Percentiles rank a stretch among this genome's conserved stretches.
Evolutionary conservation across 2,888 invertebrate species (phyloP).

Genomic region (Netelia fuscicornis): DNA sequence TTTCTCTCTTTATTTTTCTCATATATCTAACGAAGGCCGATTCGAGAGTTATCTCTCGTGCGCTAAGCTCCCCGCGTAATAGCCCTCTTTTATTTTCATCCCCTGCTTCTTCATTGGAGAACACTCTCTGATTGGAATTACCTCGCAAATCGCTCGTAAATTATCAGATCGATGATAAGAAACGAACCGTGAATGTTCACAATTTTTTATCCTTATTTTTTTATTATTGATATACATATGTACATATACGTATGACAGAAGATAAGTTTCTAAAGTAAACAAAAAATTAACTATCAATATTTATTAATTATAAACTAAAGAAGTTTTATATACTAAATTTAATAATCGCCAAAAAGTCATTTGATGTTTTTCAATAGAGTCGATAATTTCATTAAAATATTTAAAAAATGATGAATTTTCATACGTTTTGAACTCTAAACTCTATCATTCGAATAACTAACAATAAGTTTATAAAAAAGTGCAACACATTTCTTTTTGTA

Average conservation of each 20-base stretch:
- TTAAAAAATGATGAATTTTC: too few relatives aligned
- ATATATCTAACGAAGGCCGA: background rate
- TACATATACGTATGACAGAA: background rate
- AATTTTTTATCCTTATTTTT: background rate
- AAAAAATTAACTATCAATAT: too few relatives aligned
- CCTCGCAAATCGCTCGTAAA: background rate
- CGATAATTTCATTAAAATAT: too few relatives aligned
- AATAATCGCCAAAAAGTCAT: too few relatives aligned
- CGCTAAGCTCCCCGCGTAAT: background rate
- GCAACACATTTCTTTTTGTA: too few relatives aligned
- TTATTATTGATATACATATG: background rate
- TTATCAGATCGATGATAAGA: background rate
- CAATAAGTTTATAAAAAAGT: too few relatives aligned
- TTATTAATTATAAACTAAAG: too few relatives aligned
- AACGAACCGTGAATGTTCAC: background rate
- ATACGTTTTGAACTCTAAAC: too few relatives aligned
- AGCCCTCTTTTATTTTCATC: background rate
- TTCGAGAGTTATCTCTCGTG: constrained; percentile 19
- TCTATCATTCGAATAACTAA: too few relatives aligned
- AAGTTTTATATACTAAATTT: too few relatives aligned
- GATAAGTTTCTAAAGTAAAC: too few relatives aligned
- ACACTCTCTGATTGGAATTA: background rate
- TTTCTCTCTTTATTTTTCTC: background rate
- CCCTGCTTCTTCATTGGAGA: background rate
- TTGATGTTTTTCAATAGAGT: too few relatives aligned